Base-by-base conservation (phyloP, 2,113 vertebrate genomes). In the Vombatus ursinus region DNA sequence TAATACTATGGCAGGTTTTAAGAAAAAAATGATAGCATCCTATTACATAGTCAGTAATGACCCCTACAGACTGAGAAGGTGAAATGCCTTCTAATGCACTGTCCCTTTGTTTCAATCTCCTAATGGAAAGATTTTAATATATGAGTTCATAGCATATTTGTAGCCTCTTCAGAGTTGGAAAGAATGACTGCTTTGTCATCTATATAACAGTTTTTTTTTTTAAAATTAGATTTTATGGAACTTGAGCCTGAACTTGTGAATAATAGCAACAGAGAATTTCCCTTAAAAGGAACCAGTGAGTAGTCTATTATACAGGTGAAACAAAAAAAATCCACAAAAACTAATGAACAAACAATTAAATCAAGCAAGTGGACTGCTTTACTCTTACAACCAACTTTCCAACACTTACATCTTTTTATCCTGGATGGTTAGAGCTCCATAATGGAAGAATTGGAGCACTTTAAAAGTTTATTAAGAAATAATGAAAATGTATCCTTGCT, bases 11-110 rank as follows among this genome's bases (percentile, higher is more conserved):
- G 52, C 19, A 6, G 23, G 31, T 37, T 25, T 31, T 22, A 24
- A 52, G 11, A 54, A 54, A 54, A 53, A 26, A 3, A 12, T 49
- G 68, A 37, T 9, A 50, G 50, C 16, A 8, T 3, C 6, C 49
- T 28, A 1, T 2, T 31, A 14, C 0, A 26, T 23, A n/a, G 84
- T 23, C 0, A 0, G 31, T 23, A 16, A 14, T 11, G 11, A 25
- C 50, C 49, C 2, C 37, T 12, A 25, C 22, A 23, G 37, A 25
- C 1, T 11, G 53, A 26, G 24, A 61, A 61, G 61, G 31, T 68
- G 61, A 68, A 68, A 37, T 68, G 61, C 31, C 61, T 68, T 61
- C 10, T 68, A 68, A 16, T 37, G 37, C 31, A 68, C 12, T 68
- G 37, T 37, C 31, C 31, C 19, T 25, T 8, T 10, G 3, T 50